A percentile compares a stretch with the other conserved stretches of the same genome.
These are phyloP conservation scores for Cataglyphis rosenhaueri DNA, from an alignment of 2,888 invertebrate species.

Conservation along the genomic window DNA sequence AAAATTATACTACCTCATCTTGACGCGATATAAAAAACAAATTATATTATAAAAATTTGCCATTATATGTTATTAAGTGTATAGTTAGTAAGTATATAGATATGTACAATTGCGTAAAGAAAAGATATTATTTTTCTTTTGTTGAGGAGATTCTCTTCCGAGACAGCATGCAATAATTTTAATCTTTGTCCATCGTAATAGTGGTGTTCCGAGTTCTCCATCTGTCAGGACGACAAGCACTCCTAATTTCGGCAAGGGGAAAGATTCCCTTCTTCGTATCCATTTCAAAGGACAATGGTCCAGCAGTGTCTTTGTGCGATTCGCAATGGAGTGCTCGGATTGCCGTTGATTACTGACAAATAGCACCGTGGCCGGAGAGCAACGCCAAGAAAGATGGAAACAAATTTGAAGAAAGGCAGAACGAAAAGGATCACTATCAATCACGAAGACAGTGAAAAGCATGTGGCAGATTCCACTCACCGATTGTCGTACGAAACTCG, in stretches of 20 bases:
- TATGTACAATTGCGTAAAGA: neutral
- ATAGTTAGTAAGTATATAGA: neutral
- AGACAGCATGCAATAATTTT: slow-evolving; percentile 37
- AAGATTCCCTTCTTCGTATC: slow-evolving; percentile 68
- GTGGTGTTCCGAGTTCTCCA: slow-evolving; percentile 60
- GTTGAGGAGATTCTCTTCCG: neutral
- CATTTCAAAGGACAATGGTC: slow-evolving; percentile 79
- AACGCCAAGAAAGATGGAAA: slow-evolving; percentile 70
- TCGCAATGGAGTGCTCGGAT: slow-evolving; percentile 79
- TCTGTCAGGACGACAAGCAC: slow-evolving; percentile 67
- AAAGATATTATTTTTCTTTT: slow-evolving; percentile 27
- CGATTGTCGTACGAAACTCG: slow-evolving; percentile 35
- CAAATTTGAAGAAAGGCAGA: slow-evolving; percentile 65
- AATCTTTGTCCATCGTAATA: slow-evolving; percentile 63
- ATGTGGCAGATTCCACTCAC: slow-evolving; percentile 76
- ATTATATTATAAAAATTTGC: neutral
- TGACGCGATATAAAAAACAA: neutral
- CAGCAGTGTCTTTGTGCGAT: slow-evolving; percentile 80
- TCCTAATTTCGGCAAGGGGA: slow-evolving; percentile 60
- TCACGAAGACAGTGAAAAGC: slow-evolving; percentile 78
- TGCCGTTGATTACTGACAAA: slow-evolving; percentile 81
- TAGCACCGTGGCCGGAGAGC: slow-evolving; percentile 67
- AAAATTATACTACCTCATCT: neutral
- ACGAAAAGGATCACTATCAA: slow-evolving; percentile 78
- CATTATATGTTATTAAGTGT: neutral